A percentile compares a stretch with the other conserved stretches of the same genome.
Evolutionary conservation across 2,888 invertebrate genomes (phyloP).

Genomic region (Latrodectus elegans): DNA sequence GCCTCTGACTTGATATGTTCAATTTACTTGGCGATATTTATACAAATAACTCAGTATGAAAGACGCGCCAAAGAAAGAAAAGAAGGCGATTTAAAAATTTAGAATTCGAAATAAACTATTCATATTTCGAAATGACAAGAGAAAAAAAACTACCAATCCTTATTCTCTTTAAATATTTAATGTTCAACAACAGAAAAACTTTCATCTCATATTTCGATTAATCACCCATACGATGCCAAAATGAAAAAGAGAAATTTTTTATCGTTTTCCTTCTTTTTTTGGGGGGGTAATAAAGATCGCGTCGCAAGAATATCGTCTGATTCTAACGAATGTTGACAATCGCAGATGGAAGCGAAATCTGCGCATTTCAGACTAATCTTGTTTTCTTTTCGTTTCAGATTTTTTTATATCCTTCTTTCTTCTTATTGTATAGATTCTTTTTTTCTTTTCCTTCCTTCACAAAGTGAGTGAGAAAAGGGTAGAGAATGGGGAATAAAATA

Average conservation of each 20-base stretch:
- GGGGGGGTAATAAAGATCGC: slow-evolving; percentile 19
- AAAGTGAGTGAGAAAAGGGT: slow-evolving; percentile 19
- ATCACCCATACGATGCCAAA: slow-evolving; percentile 9
- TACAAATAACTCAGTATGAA: not conserved
- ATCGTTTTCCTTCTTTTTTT: not conserved
- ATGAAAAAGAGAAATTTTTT: not conserved
- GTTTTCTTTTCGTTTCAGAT: not conserved
- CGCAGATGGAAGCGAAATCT: slow-evolving; percentile 32
- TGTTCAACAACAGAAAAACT: not conserved
- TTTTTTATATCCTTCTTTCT: slow-evolving; percentile 12
- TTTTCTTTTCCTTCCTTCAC: slow-evolving; percentile 15
- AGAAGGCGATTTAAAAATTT: not conserved
- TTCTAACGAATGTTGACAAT: slow-evolving; percentile 49
- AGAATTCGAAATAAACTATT: slow-evolving; percentile 26
- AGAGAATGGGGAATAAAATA: slow-evolving; percentile 19
- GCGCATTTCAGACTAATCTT: slow-evolving; percentile 38
- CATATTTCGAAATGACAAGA: slow-evolving; percentile 1
- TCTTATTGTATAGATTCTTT: slow-evolving; percentile 11
- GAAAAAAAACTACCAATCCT: not conserved
- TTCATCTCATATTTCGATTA: slow-evolving; percentile 24
- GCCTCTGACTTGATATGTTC: too few species aligned
- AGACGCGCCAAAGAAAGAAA: not conserved
- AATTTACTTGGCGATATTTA: too few species aligned
- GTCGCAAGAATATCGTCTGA: slow-evolving; percentile 31
- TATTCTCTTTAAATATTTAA: slow-evolving; percentile 46